phyloP scores from a whole-genome alignment of 2,888 invertebrate species.

The Yponomeuta plumbellus region DNA sequence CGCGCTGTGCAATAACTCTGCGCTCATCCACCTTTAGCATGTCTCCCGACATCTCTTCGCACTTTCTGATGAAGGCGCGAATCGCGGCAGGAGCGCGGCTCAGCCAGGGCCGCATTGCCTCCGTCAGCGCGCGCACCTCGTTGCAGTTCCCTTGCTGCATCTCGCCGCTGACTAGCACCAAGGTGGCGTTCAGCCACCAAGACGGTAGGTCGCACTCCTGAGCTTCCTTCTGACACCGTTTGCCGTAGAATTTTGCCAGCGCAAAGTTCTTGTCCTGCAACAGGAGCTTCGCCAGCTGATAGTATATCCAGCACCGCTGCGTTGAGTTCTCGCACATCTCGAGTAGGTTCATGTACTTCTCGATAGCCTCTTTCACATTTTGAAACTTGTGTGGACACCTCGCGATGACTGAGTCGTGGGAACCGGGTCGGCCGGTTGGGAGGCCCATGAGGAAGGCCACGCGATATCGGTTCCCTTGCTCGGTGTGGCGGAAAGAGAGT shows the following conservation, averaged over 20 bases:
- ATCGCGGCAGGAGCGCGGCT: conserved; percentile 58
- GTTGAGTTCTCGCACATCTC: conserved; percentile 68
- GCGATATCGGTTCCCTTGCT: conserved; percentile 61
- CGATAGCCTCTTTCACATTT: conserved; percentile 55
- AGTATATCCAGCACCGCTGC: conserved; percentile 69
- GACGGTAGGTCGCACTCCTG: conserved; percentile 50
- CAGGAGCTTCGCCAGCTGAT: conserved; percentile 58
- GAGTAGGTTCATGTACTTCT: conserved; percentile 46
- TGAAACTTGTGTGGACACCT: conserved; percentile 64
- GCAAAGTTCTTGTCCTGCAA: conserved; percentile 64
- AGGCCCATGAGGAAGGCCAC: conserved; percentile 68
- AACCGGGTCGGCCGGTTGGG: conserved; percentile 56
- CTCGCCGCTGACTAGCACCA: conserved; percentile 64
- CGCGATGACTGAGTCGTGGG: conserved; percentile 69
- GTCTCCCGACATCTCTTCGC: conserved; percentile 55
- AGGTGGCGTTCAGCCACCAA: conserved; percentile 68
- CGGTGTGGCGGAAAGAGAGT: conserved; percentile 61
- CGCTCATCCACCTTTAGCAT: conserved; percentile 52
- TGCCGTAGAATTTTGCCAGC: conserved; percentile 63
- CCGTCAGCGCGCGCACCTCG: conserved; percentile 61
- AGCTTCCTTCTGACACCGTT: conserved; percentile 63
- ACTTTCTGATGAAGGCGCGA: conserved; percentile 60
- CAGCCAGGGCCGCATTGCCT: conserved; percentile 63
- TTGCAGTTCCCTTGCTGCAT: conserved; percentile 69
- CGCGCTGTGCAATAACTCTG: conserved; percentile 53